Evolutionary conservation across 2,888 invertebrate genomes (phyloP).

Genomic region (Cistogaster globosa): DNA sequence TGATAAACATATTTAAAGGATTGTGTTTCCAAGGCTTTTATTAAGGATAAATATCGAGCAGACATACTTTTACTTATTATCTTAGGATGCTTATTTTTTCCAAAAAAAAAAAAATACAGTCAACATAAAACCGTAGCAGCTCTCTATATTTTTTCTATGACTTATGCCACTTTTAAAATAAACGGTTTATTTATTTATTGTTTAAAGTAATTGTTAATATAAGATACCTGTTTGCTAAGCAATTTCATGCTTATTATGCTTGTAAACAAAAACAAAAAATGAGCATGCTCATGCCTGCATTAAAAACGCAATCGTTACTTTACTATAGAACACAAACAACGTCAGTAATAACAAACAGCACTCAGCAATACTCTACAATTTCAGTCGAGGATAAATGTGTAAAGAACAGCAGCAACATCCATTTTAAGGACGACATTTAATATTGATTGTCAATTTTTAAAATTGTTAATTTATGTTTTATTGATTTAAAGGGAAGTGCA

Average conservation of each 20-base stretch:
- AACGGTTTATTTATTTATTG: not conserved
- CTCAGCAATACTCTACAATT: conserved; percentile 19
- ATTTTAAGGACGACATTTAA: conserved; percentile 36
- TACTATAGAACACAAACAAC: conserved; percentile 13
- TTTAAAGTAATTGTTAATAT: conserved; percentile 4
- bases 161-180: not conserved
- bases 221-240: conserved; percentile 20
- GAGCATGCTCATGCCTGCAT: conserved; percentile 21
- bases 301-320: conserved; percentile 39
- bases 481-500: conserved; percentile 22
- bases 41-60: no score
- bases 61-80: no score
- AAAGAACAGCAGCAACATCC: no score
- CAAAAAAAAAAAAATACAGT: no score
- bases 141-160: not conserved
- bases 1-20: no score
- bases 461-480: conserved; percentile 34
- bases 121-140: no score
- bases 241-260: conserved; percentile 46
- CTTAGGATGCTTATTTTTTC: no score
- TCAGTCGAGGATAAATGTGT: no score
- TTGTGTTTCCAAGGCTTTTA: no score
- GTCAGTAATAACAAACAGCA: not conserved
- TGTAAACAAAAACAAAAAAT: conserved; percentile 12
- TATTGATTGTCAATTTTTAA: conserved; percentile 30